A percentile compares a stretch with the other conserved stretches of the same genome.
Evolutionary conservation across 2,888 invertebrate genomes (phyloP).

Genomic region (Caenorhabditis plicata): DNA sequence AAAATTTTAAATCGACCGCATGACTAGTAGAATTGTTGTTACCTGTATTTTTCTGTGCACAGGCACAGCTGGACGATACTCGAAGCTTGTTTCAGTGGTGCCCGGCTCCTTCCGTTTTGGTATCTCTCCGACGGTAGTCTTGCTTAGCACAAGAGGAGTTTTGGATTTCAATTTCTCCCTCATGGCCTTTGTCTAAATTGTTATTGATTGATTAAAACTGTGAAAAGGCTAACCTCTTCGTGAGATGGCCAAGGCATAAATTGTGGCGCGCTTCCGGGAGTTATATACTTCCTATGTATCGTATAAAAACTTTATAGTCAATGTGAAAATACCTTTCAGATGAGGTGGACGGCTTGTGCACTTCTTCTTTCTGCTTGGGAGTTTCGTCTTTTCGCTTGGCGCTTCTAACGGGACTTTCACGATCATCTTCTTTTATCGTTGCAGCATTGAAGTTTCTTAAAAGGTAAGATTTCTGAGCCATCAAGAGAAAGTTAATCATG

Average conservation of each 20-base stretch:
- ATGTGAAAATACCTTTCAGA: no score
- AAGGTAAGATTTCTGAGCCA: neutral
- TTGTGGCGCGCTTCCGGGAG: constrained; percentile 30
- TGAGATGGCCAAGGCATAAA: constrained; percentile 64
- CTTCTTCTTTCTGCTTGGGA: no score
- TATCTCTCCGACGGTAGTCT: constrained; percentile 17
- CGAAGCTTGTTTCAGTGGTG: neutral
- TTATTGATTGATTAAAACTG: neutral
- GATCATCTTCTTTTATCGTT: constrained; percentile 5
- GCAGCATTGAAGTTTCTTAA: constrained; percentile 5
- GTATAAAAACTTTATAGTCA: no score
- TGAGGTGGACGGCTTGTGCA: no score
- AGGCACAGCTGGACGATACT: constrained; percentile 29
- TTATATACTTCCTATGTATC: neutral
- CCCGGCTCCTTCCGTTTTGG: constrained; percentile 1
- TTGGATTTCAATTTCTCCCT: constrained; percentile 35
- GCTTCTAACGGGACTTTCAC: neutral
- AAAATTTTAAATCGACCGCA: neutral
- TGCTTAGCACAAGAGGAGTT: constrained; percentile 17
- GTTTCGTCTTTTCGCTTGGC: no score
- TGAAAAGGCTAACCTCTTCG: constrained; percentile 45
- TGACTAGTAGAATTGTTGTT: neutral
- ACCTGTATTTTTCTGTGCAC: constrained; percentile 29
- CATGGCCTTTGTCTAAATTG: constrained; percentile 33
- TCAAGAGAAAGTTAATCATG: constrained; percentile 3